These are phyloP conservation scores for Aporophyla lueneburgensis DNA, from an alignment of 2,888 invertebrate genomes.

Conservation along the genomic window DNA sequence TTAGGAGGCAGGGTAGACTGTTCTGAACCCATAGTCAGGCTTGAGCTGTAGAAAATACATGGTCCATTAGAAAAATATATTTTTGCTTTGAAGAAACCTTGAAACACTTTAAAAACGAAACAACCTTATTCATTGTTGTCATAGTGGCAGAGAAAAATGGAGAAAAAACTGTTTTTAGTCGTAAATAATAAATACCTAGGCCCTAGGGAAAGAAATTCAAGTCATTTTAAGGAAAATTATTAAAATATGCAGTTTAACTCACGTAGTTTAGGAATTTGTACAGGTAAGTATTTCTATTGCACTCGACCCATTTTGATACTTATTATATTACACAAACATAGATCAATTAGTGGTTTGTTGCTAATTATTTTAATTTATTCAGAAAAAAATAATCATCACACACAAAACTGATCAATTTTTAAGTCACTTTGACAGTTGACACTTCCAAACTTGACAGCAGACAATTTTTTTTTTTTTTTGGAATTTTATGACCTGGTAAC, in stretches of 20 bases:
- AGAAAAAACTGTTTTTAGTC: not conserved
- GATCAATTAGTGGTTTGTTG: not conserved
- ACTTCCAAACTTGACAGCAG: too few relatives aligned
- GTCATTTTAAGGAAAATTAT: not conserved
- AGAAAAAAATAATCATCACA: not conserved
- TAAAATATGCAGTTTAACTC: not conserved
- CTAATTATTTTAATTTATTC: not conserved
- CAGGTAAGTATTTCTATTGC: not conserved
- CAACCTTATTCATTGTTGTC: not conserved
- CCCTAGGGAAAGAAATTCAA: not conserved
- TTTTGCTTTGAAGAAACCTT: not conserved
- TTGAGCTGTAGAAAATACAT: not conserved
- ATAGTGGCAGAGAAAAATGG: not conserved
- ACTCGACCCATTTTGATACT: not conserved
- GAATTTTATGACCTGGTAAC: too few relatives aligned
- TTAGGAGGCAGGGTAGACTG: conserved; percentile 90
- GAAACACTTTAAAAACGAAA: not conserved
- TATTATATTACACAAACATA: not conserved
- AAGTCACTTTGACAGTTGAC: not conserved
- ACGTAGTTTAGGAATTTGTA: not conserved
- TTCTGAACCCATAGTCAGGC: conserved; percentile 90
- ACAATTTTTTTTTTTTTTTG: too few relatives aligned
- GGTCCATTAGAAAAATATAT: not conserved
- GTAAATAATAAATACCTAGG: not conserved
- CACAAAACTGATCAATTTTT: not conserved